Evolutionary conservation across 2,888 invertebrate genomes (phyloP), one percentile per base, ranked within the genome.

Genomic region (Aspidapion aeneum): DNA sequence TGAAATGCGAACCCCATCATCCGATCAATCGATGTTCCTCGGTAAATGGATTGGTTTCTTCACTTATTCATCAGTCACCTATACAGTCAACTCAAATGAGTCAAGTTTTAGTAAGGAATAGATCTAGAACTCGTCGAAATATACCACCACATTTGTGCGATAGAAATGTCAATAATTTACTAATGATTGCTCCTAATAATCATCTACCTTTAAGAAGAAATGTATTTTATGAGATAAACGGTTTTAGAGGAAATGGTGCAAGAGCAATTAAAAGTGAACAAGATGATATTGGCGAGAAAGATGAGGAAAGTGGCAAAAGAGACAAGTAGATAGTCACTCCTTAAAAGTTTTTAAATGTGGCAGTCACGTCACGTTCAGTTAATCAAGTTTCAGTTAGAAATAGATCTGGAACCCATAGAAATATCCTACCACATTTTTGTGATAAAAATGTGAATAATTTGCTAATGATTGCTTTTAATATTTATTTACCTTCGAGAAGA

Each of bases 101-200:
- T 35, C 35, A 35, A 35, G 12, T 35, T 35, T 7, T n/a, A n/a
- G 67, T 76, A 20, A 69, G 78, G 21, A 75, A 74, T 66, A 72
- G 79, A 58, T 77, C 78, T 0, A 73, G 79, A 58, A 65, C 77
- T 21, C 69, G 79, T 18, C 70, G 79, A 52, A 78, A 75, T 56
- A 71, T 74, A n/a, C 20, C 9, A 9, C 66, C 67, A 16, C 72
- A 75, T 18, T 64, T 83, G 57, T 82, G 86, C 62, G 88, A 88
- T 70, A 81, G 85, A 21, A 88, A 88, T 71, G 86, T 87, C 0
- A 88, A 88, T 72, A 87, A 88, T 72, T 73, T 89, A 64, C 70
- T 89, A 63, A 89, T 89, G 87, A 88, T 89, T 12, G 87, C 87
- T 0, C 87, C 88, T 0, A 81, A 79, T 62, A 79, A 78, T 68